phyloP scores from a whole-genome alignment of 1,140 invertebrate genomes.

The Drosophila pallidifrons region DNA sequence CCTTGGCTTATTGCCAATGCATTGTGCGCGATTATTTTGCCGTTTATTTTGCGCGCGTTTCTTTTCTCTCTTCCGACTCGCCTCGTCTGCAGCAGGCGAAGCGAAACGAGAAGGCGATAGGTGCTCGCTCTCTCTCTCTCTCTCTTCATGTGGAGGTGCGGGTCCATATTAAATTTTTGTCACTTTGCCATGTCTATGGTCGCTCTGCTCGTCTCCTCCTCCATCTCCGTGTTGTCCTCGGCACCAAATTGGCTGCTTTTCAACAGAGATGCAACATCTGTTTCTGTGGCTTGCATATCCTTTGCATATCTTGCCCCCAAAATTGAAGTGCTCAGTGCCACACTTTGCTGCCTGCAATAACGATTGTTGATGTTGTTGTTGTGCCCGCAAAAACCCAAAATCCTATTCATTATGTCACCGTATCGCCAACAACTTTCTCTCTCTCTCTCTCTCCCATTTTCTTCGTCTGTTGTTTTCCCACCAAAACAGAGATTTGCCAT shows the following conservation, averaged over 20 bases:
- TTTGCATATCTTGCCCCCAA: constrained; percentile 79
- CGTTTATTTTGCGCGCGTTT: constrained; percentile 79
- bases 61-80: constrained; percentile 30
- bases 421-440: constrained; percentile 33
- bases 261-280: constrained; percentile 84
- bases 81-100: background rate
- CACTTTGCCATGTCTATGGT: constrained; percentile 82
- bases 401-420: constrained; percentile 82
- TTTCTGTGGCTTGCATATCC: constrained; percentile 73
- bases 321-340: constrained; percentile 59
- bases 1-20: constrained; percentile 80
- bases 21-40: constrained; percentile 84
- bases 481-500: constrained; percentile 40
- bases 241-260: constrained; percentile 84
- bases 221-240: background rate
- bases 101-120: background rate
- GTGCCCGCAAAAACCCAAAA: constrained; percentile 70
- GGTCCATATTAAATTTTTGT: constrained; percentile 83
- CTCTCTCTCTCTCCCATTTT: too few species aligned
- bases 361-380: constrained; percentile 18
- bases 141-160: constrained; percentile 13
- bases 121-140: background rate
- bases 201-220: constrained; percentile 3
- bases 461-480: constrained; percentile 21
- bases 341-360: constrained; percentile 1